Conservation (phyloP, 1,140 invertebrate species). For the Cotesia chilonis region DNA sequence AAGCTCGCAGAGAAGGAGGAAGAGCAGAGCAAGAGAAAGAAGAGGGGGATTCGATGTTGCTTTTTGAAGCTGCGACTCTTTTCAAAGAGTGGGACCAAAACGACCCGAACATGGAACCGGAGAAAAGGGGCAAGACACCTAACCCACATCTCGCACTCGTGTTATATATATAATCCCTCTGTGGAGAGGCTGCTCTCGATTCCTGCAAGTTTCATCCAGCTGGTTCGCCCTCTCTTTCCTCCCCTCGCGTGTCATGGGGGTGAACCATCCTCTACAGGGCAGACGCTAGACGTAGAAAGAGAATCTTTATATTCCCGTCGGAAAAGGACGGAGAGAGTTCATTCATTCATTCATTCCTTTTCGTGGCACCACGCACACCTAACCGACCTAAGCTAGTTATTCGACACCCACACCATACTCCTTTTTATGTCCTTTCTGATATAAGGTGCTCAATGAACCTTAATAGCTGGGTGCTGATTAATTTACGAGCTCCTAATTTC, state of each 20-base stretch:
- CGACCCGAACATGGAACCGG: too few relatives aligned
- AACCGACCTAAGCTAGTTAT: neutral
- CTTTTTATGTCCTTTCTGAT: too few relatives aligned
- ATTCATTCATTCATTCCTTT: slow-evolving; percentile 42
- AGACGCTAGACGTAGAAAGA: slow-evolving; percentile 49
- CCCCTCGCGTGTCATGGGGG: slow-evolving; percentile 48
- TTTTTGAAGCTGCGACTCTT: too few relatives aligned
- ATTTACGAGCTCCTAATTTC: too few relatives aligned
- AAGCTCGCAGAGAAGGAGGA: neutral
- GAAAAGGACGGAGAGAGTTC: slow-evolving; percentile 38
- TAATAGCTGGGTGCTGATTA: too few relatives aligned
- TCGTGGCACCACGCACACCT: slow-evolving; percentile 14
- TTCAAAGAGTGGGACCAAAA: too few relatives aligned
- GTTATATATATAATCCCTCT: slow-evolving; percentile 46
- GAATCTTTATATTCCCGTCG: slow-evolving; percentile 5
- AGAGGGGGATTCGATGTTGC: slow-evolving; percentile 30
- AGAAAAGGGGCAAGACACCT: too few relatives aligned
- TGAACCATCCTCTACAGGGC: slow-evolving; percentile 3
- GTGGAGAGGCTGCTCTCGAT: too few relatives aligned
- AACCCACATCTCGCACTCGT: slow-evolving; percentile 55
- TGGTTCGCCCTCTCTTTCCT: slow-evolving; percentile 42
- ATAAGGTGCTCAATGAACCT: too few relatives aligned
- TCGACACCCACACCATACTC: neutral
- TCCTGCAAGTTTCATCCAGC: too few relatives aligned
- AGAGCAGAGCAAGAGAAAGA: neutral